Evolutionary conservation across 2,797 vertebrate species (phyloP), one percentile per base, ranked within the genome.

Genomic region (Xyrichtys novacula): DNA sequence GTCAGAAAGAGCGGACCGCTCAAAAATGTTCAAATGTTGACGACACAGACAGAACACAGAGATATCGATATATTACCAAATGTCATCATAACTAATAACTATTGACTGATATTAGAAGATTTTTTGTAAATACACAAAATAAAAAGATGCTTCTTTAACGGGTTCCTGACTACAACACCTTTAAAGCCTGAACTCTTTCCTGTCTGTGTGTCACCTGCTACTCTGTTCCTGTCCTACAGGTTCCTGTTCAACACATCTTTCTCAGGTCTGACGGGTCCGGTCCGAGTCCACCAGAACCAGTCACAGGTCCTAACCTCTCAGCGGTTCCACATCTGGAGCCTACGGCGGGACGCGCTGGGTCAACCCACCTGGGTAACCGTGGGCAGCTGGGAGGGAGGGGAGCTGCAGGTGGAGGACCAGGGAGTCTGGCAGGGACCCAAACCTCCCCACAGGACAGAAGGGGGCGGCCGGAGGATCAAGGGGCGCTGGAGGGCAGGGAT

Each of bases 331-430:
- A 80, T 97, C 47, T 98, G 96, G 96, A 95, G 95, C 73, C 89
- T 98, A 22, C 92, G 88, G 1, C 85, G 87, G 0, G 95, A 96
- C 14, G 91, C 91, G 0, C 66, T 86, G 46, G 96, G 96, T 0
- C 90, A 93, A 34, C 97, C 96, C 0, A 90, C 95, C 31, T 98
- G 96, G 97, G 95, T 96, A 71, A 97, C 95, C 0, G 92, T 96
- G 74, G 96, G 96, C 57, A 91, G 89, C 72, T 98, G 96, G 96
- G 82, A 56, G n/a, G 90, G 90, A 0, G 93, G 95, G 2, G 81
- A 25, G 15, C 90, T 98, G 85, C 89, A 93, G 57, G 82, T 95
- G 23, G 95, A 95, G 78, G 94, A 94, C 9, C 88, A 91, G 78
- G 85, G 76, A n/a, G 40, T 64, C 5, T 94, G 80, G 95, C 94